These are phyloP conservation scores for Illadopsis cleaveri DNA, from an alignment of 2,113 vertebrate genomes.

Conservation along the genomic window DNA sequence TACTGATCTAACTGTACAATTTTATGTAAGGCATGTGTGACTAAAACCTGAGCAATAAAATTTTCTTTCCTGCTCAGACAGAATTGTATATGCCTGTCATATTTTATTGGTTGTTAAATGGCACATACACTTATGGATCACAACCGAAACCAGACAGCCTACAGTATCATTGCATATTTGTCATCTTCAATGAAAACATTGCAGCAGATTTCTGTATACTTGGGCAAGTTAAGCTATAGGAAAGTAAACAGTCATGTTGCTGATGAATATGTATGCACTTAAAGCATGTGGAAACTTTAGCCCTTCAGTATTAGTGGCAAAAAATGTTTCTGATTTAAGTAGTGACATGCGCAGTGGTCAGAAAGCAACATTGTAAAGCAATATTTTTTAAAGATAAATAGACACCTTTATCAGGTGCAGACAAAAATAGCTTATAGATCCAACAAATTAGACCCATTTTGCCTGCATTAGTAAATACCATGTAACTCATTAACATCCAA, in stretches of 20 bases:
- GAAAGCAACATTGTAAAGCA: neutral
- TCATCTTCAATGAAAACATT: neutral
- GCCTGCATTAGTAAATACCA: neutral
- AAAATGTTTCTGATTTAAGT: neutral
- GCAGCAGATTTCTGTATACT: neutral
- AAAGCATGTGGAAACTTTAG: neutral
- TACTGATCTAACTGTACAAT: conserved; percentile 48
- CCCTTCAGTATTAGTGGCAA: neutral
- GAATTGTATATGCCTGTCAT: conserved; percentile 41
- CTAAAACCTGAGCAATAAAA: conserved; percentile 59
- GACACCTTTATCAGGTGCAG: neutral
- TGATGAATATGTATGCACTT: neutral
- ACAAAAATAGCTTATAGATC: neutral
- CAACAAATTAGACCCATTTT: neutral
- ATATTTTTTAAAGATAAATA: neutral
- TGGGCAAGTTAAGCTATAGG: neutral
- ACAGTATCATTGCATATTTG: neutral
- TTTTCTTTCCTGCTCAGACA: conserved; percentile 49
- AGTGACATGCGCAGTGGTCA: neutral
- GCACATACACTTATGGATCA: neutral
- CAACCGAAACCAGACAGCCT: neutral
- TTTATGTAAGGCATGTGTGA: conserved; percentile 61
- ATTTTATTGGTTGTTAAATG: conserved; percentile 55
- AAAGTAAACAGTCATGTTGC: neutral
- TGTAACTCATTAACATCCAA: neutral